A percentile compares a stretch with the other conserved stretches of the same genome.
Conservation (phyloP, 2,888 invertebrate species). For the Nemurella pictetii region DNA sequence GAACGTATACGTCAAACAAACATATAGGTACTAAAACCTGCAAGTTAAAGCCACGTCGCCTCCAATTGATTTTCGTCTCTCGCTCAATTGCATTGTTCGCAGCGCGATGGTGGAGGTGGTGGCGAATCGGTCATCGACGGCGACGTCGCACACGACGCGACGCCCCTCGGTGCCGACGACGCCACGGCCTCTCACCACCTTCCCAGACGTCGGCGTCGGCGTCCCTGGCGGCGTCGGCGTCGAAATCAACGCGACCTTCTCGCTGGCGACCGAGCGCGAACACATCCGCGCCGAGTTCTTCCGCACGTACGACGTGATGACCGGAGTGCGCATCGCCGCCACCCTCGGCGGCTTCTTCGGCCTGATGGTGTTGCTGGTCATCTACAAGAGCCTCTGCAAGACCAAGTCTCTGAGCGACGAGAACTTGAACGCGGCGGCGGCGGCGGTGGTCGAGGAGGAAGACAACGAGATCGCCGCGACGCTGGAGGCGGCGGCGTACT, state of each 20-base stretch:
- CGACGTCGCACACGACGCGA: neutral
- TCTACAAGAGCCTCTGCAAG: constrained; percentile 81
- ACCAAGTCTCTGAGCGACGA: constrained; percentile 64
- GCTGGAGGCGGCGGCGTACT: constrained; percentile 57
- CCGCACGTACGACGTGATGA: constrained; percentile 91
- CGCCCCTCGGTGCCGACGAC: neutral
- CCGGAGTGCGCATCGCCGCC: constrained; percentile 88
- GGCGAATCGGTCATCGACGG: neutral
- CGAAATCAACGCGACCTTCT: constrained; percentile 6
- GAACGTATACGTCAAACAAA: too few relatives aligned
- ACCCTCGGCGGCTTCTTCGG: constrained; percentile 90
- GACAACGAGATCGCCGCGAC: constrained; percentile 56
- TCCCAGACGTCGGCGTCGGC: neutral
- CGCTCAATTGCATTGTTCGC: too few relatives aligned
- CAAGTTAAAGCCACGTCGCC: neutral
- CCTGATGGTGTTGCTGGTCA: constrained; percentile 86
- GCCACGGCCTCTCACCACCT: neutral
- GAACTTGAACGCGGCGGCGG: constrained; percentile 70
- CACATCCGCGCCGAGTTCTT: constrained; percentile 79
- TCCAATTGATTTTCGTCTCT: neutral
- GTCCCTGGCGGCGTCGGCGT: too few relatives aligned
- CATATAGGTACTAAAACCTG: too few relatives aligned
- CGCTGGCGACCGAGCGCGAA: constrained; percentile 61
- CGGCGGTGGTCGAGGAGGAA: constrained; percentile 63
- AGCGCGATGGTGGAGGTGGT: constrained; percentile 18